Evolutionary conservation across 2,797 vertebrate genomes (phyloP), one percentile per base, ranked within the genome.

Genomic region (Aldrovandia affinis): DNA sequence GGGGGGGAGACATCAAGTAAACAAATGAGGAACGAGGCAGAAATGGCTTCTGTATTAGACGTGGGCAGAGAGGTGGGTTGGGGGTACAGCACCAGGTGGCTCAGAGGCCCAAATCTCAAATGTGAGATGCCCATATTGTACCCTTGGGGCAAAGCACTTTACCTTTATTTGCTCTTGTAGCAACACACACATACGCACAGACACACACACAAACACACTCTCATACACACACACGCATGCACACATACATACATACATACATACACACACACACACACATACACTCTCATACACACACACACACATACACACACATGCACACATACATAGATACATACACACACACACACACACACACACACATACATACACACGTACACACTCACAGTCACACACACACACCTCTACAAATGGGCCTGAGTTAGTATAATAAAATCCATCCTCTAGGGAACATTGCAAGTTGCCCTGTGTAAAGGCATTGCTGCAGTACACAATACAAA

Each of bases 1-100:
- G n/a, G n/a, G n/a, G n/a, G 28, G 83, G 81, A 86, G 70, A 87
- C 83, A 57, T 15, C 20, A 87, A 82, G 83, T 63, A 87, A 89
- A 89, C 85, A 90, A 85, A 88, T 81, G 78, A 82, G 83, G 30
- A 36, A 54, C 14, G 42, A 82, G 79, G 42, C 22, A 79, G 1
- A 84, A 65, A 65, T 59, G 42, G 39, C 28, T 75, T 22, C 22
- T 28, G 55, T 20, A 9, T 0, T 15, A 36, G 68, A 33, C 20
- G 15, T n/a, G 73, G 73, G 73, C 73, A 22, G 12, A 8, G 20
- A 22, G 2, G n/a, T 3, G 25, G 0, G 33, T 39, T 36, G 14
- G 0, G 18, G 65, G n/a, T 30, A 61, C 30, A 36, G 59, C 22
- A n/a, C 42, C 1, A 6, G 20, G 42, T 20, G 7, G 73, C 18